Base-by-base conservation (phyloP, 37 sponge, comb jelly and placozoan species). In the Aphrocallistes beatrix region DNA sequence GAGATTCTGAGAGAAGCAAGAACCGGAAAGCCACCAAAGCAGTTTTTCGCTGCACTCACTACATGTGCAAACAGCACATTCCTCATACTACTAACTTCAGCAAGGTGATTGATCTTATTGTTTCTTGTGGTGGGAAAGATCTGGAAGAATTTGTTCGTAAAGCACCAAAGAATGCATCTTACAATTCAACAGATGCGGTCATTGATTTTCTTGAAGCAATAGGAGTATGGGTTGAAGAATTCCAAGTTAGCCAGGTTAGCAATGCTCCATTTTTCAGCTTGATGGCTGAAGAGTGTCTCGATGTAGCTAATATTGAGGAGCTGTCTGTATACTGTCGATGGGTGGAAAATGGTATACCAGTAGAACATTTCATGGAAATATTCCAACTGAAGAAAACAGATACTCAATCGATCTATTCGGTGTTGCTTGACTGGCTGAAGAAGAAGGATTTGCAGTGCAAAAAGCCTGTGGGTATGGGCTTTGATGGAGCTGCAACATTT, bases 331-430 rank as follows among this genome's bases (percentile, higher is more conserved):
- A 47, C 49, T 47, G 49, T 47, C 49, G 49, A 47, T 47, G 13
- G 49, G 49, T 47, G 49, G n/a, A n/a, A 47, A 47, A 47, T 47
- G 13, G 49, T 47, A 17, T 47, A 47, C 49, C 49, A 47, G 49
- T 47, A 47, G 17, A 47, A 81, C 30, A 81, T 81, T 81, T 81
- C 36, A 81, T 81, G 82, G 82, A 81, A 81, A 81, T 81, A 81
- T 30, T 81, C 30, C 82, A 10, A 32, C 36, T 81, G 36, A 81
- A 81, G 82, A 81, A 81, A 81, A 16, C 82, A n/a, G n/a, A 81
- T 81, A 19, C 82, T 81, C 36, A 81, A 30, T 81, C 82, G 36
- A 81, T 81, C 36, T 81, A 47, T 47, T 47, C 49, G 49, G 49
- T 47, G 49, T 47, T 47, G 49, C 49, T 47, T 13, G 49, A 47